These are phyloP conservation scores for Aleadryas rufinucha DNA, from an alignment of 2,113 vertebrate species.

Conservation along the genomic window DNA sequence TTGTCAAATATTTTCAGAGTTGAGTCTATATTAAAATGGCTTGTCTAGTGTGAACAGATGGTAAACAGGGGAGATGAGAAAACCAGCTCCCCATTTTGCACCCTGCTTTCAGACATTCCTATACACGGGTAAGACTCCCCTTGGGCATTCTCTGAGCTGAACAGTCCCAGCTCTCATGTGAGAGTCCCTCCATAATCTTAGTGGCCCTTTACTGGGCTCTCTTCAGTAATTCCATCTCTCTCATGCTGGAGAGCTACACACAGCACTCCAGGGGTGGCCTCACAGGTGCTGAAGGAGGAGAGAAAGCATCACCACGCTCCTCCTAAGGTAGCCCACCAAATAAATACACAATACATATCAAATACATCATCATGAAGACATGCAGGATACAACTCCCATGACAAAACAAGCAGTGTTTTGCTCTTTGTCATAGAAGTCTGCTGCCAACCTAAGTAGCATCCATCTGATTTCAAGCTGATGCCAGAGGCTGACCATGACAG, in stretches of 20 bases:
- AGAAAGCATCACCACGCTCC: not conserved
- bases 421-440: not conserved
- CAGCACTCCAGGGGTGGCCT: not conserved
- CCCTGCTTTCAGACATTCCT: not conserved
- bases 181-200: not conserved
- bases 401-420: not conserved
- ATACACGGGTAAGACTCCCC: accelerated
- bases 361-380: not conserved
- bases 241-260: not conserved
- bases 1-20: not conserved
- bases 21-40: not conserved
- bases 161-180: not conserved
- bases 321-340: not conserved
- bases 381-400: not conserved
- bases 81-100: not conserved
- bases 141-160: not conserved
- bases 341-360: not conserved
- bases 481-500: not conserved
- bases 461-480: not conserved
- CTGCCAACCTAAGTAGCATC: not conserved
- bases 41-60: not conserved
- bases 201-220: not conserved
- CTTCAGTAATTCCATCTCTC: not conserved
- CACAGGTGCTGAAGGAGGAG: accelerated
- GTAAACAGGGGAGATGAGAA: not conserved